phyloP scores from a whole-genome alignment of 2,113 vertebrate species.

The Mungos mungo region DNA sequence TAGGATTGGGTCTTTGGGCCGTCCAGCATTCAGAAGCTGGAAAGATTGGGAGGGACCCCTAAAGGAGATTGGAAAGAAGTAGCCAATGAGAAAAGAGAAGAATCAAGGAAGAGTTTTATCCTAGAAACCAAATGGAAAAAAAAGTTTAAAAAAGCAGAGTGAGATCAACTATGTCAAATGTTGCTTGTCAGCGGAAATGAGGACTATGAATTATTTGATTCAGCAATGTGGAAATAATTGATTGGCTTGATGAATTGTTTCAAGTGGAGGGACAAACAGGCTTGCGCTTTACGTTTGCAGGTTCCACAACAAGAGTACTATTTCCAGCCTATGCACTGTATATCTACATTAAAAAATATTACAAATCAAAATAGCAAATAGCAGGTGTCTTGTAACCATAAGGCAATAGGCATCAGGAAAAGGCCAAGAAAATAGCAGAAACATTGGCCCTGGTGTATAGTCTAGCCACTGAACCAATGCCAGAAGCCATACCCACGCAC shows the following conservation, averaged over 20 bases:
- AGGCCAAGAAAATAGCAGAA: neutral
- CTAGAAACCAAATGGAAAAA: neutral
- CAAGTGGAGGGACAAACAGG: neutral
- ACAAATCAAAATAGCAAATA: neutral
- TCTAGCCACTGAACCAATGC: neutral
- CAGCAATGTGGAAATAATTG: neutral
- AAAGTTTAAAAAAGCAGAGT: neutral
- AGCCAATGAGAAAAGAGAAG: neutral
- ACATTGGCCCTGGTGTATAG: neutral
- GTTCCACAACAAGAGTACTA: neutral
- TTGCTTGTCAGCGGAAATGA: neutral
- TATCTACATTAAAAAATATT: neutral
- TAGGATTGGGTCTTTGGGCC: neutral
- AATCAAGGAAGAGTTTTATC: neutral
- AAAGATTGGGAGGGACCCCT: neutral
- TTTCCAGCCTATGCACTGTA: neutral
- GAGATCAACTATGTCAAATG: neutral
- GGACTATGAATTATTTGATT: neutral
- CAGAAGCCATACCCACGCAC: neutral
- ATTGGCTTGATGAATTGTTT: neutral
- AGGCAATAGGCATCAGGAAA: neutral
- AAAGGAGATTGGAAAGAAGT: neutral
- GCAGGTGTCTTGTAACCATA: neutral
- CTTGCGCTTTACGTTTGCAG: neutral
- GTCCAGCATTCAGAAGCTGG: neutral